Percentiles rank a stretch among this genome's conserved stretches.
phyloP scores from a whole-genome alignment of 2,888 invertebrate species.

The Nudaria mundana region DNA sequence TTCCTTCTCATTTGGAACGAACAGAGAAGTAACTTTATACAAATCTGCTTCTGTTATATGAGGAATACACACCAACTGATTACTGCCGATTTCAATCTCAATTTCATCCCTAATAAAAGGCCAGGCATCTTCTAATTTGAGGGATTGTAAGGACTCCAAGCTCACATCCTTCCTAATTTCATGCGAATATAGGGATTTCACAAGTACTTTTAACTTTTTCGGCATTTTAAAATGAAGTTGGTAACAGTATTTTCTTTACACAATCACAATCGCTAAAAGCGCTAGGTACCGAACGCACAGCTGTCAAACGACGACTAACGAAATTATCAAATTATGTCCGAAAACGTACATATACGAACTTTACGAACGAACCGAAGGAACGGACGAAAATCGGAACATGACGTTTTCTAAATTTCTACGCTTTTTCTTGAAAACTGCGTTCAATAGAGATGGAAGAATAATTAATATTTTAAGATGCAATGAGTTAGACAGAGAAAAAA shows the following conservation, averaged over 20 bases:
- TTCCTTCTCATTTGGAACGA: conserved; percentile 71
- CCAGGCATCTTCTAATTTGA: conserved; percentile 77
- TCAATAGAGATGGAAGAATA: no score
- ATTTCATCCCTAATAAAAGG: conserved; percentile 79
- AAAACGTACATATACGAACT: no score
- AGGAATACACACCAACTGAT: conserved; percentile 74
- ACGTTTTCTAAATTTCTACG: no score
- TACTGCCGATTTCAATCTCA: conserved; percentile 76
- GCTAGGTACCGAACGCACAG: no score
- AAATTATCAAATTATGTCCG: conserved; percentile 17
- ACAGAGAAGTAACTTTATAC: conserved; percentile 73
- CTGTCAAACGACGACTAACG: conserved; percentile 44
- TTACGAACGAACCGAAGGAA: no score
- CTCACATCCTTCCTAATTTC: conserved; percentile 78
- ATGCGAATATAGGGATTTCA: conserved; percentile 73
- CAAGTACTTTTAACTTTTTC: conserved; percentile 75
- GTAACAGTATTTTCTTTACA: conserved; percentile 6
- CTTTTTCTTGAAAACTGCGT: no score
- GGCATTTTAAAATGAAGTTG: conserved; percentile 54
- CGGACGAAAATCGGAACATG: neutral
- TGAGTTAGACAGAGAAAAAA: no score
- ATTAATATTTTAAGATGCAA: no score
- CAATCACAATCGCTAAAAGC: conserved; percentile 15
- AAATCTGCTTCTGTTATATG: conserved; percentile 76
- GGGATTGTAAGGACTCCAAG: conserved; percentile 65